Percentiles rank a stretch among this genome's conserved stretches.
Conservation (phyloP, 2,797 vertebrate genomes). For the Silurus aristotelis region DNA sequence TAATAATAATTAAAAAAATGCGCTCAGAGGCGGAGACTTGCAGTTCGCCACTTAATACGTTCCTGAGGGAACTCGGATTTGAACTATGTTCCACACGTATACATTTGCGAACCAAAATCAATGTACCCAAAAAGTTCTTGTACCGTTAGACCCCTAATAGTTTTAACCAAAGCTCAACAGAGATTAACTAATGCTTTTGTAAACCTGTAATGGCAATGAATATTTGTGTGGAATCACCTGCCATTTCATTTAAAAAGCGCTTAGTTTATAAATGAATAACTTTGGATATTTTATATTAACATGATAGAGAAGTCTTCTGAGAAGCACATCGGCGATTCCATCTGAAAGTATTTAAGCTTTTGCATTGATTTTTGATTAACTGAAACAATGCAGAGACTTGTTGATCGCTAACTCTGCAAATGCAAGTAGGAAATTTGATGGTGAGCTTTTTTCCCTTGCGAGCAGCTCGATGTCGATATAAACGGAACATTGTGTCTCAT, state of each 20-base stretch:
- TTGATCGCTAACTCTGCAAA: background rate
- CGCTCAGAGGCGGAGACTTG: no score
- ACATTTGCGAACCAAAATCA: no score
- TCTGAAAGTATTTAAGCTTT: background rate
- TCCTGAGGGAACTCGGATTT: no score
- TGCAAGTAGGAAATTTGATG: constrained; percentile 14
- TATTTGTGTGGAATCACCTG: background rate
- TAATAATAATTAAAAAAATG: no score
- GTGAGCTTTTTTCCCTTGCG: constrained; percentile 4
- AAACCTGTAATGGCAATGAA: background rate
- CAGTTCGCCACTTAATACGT: no score
- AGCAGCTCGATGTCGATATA: constrained; percentile 5
- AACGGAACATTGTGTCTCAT: constrained; percentile 2
- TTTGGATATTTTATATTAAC: background rate
- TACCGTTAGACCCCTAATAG: no score
- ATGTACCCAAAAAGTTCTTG: no score
- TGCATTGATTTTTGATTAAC: background rate
- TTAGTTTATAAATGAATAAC: background rate
- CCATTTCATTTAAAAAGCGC: background rate
- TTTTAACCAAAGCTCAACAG: background rate
- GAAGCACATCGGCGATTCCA: background rate
- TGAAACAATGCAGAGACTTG: background rate
- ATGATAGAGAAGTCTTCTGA: background rate
- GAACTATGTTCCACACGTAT: no score
- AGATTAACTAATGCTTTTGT: background rate